These are phyloP conservation scores for Rattus rattus DNA, from an alignment of 2,113 vertebrate species.

Conservation along the genomic window DNA sequence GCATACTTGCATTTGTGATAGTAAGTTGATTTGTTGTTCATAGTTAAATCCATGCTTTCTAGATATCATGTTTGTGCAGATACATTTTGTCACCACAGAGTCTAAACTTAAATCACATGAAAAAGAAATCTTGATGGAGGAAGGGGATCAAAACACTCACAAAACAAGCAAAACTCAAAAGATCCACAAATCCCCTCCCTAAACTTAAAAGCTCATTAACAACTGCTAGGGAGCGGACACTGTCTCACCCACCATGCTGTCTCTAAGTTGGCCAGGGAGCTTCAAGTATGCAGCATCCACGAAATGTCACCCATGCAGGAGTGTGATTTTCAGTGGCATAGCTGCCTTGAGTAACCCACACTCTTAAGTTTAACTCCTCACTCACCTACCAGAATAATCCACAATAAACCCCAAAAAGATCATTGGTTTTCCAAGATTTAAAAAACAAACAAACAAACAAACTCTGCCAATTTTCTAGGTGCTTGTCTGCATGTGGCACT, in stretches of 20 bases:
- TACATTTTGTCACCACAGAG: background rate
- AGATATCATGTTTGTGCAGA: background rate
- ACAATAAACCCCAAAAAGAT: background rate
- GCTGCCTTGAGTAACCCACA: background rate
- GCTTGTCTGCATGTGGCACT: background rate
- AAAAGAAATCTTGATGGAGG: background rate
- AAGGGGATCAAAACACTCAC: background rate
- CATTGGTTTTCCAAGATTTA: background rate
- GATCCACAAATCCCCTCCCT: background rate
- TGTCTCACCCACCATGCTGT: background rate
- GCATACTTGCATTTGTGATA: background rate
- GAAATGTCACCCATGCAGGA: background rate
- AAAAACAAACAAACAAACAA: background rate
- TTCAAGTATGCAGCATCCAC: background rate
- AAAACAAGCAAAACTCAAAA: background rate
- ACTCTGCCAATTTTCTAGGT: background rate
- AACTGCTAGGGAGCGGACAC: too few relatives aligned
- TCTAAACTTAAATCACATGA: background rate
- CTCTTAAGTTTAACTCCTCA: background rate
- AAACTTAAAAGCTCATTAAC: background rate
- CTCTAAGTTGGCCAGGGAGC: background rate
- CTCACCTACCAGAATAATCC: background rate
- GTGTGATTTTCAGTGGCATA: background rate
- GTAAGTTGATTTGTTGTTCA: background rate
- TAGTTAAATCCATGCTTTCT: background rate